Percentiles rank a stretch among this genome's conserved stretches.
These are phyloP conservation scores for Agraylea sexmaculata DNA, from an alignment of 1,140 invertebrate genomes.

Conservation along the genomic window DNA sequence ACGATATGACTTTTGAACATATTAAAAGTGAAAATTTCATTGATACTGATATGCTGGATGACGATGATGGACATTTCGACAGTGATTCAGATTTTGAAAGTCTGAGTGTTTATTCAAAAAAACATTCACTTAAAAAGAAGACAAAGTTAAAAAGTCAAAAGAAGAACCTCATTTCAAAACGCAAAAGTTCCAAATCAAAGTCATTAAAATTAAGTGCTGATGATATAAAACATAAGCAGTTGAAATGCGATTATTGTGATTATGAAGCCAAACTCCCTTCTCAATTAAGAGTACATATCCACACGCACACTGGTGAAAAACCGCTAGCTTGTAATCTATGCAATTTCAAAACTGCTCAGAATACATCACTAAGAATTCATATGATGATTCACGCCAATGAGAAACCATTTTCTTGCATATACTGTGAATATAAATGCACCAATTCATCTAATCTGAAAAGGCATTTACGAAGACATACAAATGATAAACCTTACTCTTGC, in stretches of 20 bases:
- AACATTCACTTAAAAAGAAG: no score
- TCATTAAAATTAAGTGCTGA: no score
- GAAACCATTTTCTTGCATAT: slow-evolving; percentile 12
- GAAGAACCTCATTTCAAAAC: no score
- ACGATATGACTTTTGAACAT: no score
- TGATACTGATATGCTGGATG: no score
- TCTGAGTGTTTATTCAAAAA: no score
- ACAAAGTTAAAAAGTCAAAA: no score
- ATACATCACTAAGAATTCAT: slow-evolving; percentile 12
- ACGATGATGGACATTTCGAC: no score
- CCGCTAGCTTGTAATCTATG: slow-evolving; percentile 14
- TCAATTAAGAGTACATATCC: slow-evolving; percentile 14
- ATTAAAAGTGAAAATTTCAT: no score
- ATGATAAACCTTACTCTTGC: slow-evolving; percentile 16
- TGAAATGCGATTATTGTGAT: slow-evolving; percentile 13
- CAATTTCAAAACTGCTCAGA: slow-evolving; percentile 13
- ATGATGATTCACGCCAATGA: slow-evolving; percentile 11
- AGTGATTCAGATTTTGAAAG: no score
- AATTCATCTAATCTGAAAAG: slow-evolving; percentile 17
- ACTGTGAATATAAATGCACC: slow-evolving; percentile 17
- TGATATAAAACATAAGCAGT: no score
- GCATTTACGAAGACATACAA: slow-evolving; percentile 13
- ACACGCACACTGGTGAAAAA: slow-evolving; percentile 17
- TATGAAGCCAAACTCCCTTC: slow-evolving; percentile 17
- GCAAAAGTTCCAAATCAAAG: no score